Base-by-base conservation (phyloP, 2,113 vertebrate species). In the Vombatus ursinus region DNA sequence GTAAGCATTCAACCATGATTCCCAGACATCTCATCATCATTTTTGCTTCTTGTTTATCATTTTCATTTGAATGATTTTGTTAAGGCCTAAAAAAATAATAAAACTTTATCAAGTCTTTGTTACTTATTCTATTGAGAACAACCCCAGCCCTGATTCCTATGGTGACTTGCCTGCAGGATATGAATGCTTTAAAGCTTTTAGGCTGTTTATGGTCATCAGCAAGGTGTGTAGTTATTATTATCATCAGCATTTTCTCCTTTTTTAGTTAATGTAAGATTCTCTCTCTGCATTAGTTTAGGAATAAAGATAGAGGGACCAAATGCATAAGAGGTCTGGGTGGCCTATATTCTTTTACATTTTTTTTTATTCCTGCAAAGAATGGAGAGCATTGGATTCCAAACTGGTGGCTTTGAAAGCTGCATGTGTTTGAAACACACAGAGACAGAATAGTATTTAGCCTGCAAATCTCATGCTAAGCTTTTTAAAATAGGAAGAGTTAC, bases 1-100 rank as follows among this genome's bases (percentile, higher is more conserved):
- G 24, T 2, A 50, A 49, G 47, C 49, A 50, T 44, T 84, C 53
- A 84, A 48, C 12, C 6, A 49, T 47, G 68, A 53, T 61, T 92
- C 92, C 54, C 31, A 2, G 48, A 91, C 93, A 57, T 52, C 92
- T 91, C 16, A 90, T 92, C 91, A 95, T 77, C 54, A 57, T 19
- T 31, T 91, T 92, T 24, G 37, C 49, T 25, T 92, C 90, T 57
- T 52, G 28, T 50, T 92, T 93, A 23, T 92, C 54, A 90, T 90
- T 50, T 93, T 91, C 89, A 57, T 94, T 92, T 94, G 93, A 94
- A 53, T 89, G 49, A 95, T 93, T 92, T 92, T 96, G 91, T 49
- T 52, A 92, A 95, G 90, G 47, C 50, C 25, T 93, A 49, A 90
- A 8, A 12, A 48, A 96, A 93, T 96, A 47, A 11, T 23, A 57